A percentile compares a stretch with the other conserved stretches of the same genome.
Evolutionary conservation across 2,113 vertebrate species (phyloP).

Genomic region (Acrocephalus arundinaceus): DNA sequence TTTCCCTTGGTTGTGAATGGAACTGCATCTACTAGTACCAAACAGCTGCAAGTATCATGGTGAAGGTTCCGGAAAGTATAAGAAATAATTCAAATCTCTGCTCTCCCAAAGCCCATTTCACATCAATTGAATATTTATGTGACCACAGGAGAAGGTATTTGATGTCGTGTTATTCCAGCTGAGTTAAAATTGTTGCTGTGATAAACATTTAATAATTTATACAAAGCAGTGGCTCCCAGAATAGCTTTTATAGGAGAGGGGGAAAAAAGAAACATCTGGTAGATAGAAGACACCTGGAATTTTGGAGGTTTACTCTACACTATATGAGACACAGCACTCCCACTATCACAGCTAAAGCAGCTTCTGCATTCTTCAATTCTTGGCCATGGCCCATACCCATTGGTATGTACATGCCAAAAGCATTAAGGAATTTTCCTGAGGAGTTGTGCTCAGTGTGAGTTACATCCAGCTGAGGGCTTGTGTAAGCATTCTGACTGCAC

Average conservation of each 20-base stretch:
- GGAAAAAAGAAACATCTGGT: background rate
- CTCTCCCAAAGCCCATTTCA: background rate
- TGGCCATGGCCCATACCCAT: background rate
- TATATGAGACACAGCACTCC: background rate
- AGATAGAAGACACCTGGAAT: background rate
- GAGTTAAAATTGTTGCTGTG: background rate
- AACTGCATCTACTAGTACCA: background rate
- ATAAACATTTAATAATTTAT: conserved; percentile 20
- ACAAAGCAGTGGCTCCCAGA: background rate
- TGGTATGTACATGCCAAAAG: background rate
- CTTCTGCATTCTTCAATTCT: background rate
- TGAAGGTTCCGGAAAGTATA: background rate
- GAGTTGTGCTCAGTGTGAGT: background rate
- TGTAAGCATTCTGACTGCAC: background rate
- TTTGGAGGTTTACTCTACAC: background rate
- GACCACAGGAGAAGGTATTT: background rate
- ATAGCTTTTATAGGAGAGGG: background rate
- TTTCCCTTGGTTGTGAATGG: background rate
- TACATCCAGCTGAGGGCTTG: background rate
- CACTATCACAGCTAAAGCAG: background rate
- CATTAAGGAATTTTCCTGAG: background rate
- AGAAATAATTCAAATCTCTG: background rate
- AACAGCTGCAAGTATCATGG: background rate
- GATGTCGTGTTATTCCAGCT: background rate
- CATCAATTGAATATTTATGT: background rate